Base-by-base conservation (phyloP, 2,113 vertebrate species). In the Sinocyclocheilus grahami region DNA sequence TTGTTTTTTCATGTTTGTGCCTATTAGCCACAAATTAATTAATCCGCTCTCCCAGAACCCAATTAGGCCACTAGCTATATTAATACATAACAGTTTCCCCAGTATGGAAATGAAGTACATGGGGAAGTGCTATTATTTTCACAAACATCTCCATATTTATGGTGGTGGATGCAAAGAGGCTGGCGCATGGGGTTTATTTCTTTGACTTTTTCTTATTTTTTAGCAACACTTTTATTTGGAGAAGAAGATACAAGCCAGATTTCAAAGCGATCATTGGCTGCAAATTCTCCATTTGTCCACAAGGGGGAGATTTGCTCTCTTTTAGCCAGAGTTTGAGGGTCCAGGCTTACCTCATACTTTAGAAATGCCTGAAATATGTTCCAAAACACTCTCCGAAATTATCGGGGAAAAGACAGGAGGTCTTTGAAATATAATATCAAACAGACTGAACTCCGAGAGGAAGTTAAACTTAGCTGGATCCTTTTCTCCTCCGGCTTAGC, bases 1-100 rank as follows among this genome's bases (percentile, higher is more conserved):
- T 95, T 95, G 93, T 95, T 95, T 95, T 95, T 91, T 92, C 89
- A 58, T 95, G 94, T 95, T 95, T 94, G 93, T 95, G 95, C 95
- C 94, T 95, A 95, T 95, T 95, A 95, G 95, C 94, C 93, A 94
- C 93, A 95, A 94, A 95, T 95, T 95, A 95, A 95, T 95, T 90
- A 95, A 95, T 94, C 90, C 87, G 89, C 93, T 92, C 93, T 93
- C 90, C 92, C 88, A 93, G 93, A 92, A 92, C 92, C 82, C 90
- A 92, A 94, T 92, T 91, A 92, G 90, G 94, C 95, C 94, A 95
- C 90, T 0, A 95, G 95, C 95, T 90, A 95, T 94, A 94, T 94
- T 93, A 95, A 94, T 93, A 92, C 92, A 90, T 91, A 87, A 90
- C 86, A 89, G 82, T 72, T 93, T 94, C 92, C 92, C 90, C 91